Evolutionary conservation across 2,888 invertebrate species (phyloP).

Genomic region (Plusia festucae): DNA sequence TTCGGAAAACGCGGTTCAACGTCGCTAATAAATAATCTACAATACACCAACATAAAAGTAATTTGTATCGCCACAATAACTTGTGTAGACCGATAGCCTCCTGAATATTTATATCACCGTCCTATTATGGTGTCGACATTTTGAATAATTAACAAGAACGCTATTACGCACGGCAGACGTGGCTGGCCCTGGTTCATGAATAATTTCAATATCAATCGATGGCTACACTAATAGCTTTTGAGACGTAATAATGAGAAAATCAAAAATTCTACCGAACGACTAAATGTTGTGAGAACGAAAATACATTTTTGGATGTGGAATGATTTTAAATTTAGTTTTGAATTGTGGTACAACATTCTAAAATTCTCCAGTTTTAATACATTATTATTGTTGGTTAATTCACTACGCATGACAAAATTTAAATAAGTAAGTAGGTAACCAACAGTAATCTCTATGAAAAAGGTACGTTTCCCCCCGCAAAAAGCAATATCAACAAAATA

Average conservation of each 20-base stretch:
- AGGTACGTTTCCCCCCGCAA: constrained; percentile 54
- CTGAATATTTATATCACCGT: constrained; percentile 83
- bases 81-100: constrained; percentile 65
- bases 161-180: constrained; percentile 71
- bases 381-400: not conserved
- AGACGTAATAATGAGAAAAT: constrained; percentile 57
- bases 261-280: constrained; percentile 44
- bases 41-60: constrained; percentile 50
- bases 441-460: constrained; percentile 49
- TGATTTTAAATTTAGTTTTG: not conserved
- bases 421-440: constrained; percentile 36
- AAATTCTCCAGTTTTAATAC: too few species aligned
- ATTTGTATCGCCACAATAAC: constrained; percentile 56
- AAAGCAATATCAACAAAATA: constrained; percentile 78
- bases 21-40: constrained; percentile 18
- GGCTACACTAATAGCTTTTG: constrained; percentile 57
- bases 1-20: not conserved
- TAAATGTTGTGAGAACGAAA: not conserved
- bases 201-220: constrained; percentile 68
- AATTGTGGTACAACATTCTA: not conserved
- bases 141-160: constrained; percentile 84
- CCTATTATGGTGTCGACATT: constrained; percentile 84
- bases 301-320: not conserved
- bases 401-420: constrained; percentile 12
- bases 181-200: constrained; percentile 60